Base-by-base conservation (phyloP, 1,140 invertebrate genomes). In the Hermetia illucens region DNA sequence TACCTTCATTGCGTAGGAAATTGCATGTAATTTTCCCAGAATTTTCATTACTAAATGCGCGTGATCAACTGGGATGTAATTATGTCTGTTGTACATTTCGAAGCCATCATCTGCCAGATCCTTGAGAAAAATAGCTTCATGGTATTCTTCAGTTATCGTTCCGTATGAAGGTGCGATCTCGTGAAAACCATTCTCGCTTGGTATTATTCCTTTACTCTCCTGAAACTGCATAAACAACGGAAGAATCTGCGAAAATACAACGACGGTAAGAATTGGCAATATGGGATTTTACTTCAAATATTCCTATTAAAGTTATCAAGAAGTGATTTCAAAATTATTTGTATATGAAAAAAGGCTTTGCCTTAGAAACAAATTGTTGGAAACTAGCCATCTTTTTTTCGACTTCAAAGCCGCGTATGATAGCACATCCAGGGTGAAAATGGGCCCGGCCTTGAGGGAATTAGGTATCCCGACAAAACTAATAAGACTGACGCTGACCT, bases 11-110 rank as follows among this genome's bases (percentile, higher is more conserved):
- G 64, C 65, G 42, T 66, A 59, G 0, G 68, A 68, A 0, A 66
- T 35, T 1, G 69, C 70, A 51, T 75, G 73, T 12, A 68, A 59
- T 34, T 60, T 63, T 5, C 61, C 72, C 44, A 73, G 61, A n/a
- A 55, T 58, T 39, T 60, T 51, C 18, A 74, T 51, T 1, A 66
- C 57, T 3, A 64, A 27, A 12, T 45, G 49, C 4, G 68, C 48
- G 42, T 70, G 64, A 2, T 64, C 54, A 15, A 58, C 36, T 5
- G 61, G 51, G 3, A 74, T 43, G 3, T 63, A 49, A 12, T 48
- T 42, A 4, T 60, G 58, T 31, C 65, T 58, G 42, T 71, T 53
- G 29, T 61, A 51, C 42, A 74, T 53, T 10, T 32, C 21, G 42
- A 60, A 74, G 1, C 63, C 63, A 5, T 40, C 22, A 2, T 44